phyloP scores from a whole-genome alignment of 2,797 vertebrate species.

The Huso huso region DNA sequence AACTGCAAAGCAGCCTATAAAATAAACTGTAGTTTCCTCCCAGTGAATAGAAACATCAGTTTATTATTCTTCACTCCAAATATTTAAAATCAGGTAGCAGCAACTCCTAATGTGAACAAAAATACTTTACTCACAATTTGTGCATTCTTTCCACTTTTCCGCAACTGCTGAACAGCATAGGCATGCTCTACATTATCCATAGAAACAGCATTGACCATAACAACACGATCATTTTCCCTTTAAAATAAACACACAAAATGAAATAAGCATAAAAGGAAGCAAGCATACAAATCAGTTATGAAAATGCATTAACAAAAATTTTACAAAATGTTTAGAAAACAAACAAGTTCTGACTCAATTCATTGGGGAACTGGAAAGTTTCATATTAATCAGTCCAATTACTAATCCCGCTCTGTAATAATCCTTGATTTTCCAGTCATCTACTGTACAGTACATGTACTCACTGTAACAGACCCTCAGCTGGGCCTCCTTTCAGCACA shows the following conservation, averaged over 20 bases:
- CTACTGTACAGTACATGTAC: slow-evolving; percentile 28
- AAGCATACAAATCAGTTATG: not conserved
- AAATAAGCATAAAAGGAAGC: not conserved
- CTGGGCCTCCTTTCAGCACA: slow-evolving; percentile 94
- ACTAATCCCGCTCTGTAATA: no score
- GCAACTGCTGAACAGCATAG: slow-evolving; percentile 93
- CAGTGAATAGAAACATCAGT: no score
- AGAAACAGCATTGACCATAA: slow-evolving; percentile 97
- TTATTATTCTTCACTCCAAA: no score
- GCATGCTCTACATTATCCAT: slow-evolving; percentile 99
- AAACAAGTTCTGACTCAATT: no score
- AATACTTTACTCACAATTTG: slow-evolving; percentile 81
- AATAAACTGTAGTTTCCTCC: no score
- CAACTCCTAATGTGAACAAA: not conserved
- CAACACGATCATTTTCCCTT: slow-evolving; percentile 97
- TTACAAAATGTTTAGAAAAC: no score
- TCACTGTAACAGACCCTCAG: slow-evolving; percentile 95
- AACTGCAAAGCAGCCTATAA: no score
- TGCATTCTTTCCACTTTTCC: slow-evolving; percentile 97
- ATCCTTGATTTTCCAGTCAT: no score
- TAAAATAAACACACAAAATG: slow-evolving; percentile 3
- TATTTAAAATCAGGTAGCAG: no score
- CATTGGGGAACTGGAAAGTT: no score
- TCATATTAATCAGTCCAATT: no score
- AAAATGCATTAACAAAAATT: not conserved